Percentiles rank a stretch among this genome's conserved stretches.
Evolutionary conservation across 2,888 invertebrate species (phyloP).

Genomic region (Scaeva pyrastri): DNA sequence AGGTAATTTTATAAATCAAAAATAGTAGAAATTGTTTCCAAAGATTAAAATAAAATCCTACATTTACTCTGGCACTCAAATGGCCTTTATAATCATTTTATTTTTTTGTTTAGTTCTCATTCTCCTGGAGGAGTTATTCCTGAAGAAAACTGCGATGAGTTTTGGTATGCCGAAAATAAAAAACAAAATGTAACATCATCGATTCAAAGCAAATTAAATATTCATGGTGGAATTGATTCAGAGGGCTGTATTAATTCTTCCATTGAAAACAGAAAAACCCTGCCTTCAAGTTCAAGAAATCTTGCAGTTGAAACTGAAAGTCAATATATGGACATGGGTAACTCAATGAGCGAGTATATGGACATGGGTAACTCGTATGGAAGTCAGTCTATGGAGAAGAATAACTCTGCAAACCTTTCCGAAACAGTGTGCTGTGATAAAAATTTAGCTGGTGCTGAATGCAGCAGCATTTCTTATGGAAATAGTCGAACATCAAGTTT

Average conservation of each 20-base stretch:
- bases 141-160: slow-evolving; percentile 86
- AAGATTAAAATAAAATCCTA: background rate
- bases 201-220: slow-evolving; percentile 70
- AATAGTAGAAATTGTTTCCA: too few relatives aligned
- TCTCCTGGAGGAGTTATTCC: slow-evolving; percentile 84
- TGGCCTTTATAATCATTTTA: background rate
- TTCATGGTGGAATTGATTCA: slow-evolving; percentile 49
- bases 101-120: slow-evolving; percentile 68
- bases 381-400: slow-evolving; percentile 84
- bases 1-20: too few relatives aligned
- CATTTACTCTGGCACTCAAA: background rate
- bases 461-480: slow-evolving; percentile 84
- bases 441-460: slow-evolving; percentile 84
- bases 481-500: slow-evolving; percentile 88
- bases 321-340: slow-evolving; percentile 49
- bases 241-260: slow-evolving; percentile 40
- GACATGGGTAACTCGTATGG: background rate
- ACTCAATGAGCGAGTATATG: slow-evolving; percentile 79
- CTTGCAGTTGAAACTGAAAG: slow-evolving; percentile 71
- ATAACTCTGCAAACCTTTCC: slow-evolving; percentile 85
- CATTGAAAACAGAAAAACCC: slow-evolving; percentile 14
- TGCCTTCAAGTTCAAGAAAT: slow-evolving; percentile 51
- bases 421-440: slow-evolving; percentile 85
- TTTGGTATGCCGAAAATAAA: slow-evolving; percentile 76
- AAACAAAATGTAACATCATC: slow-evolving; percentile 52